Percentiles rank a stretch among this genome's conserved stretches.
Conservation (phyloP, 2,888 invertebrate species). For the Brachypalpus laphriformis region DNA sequence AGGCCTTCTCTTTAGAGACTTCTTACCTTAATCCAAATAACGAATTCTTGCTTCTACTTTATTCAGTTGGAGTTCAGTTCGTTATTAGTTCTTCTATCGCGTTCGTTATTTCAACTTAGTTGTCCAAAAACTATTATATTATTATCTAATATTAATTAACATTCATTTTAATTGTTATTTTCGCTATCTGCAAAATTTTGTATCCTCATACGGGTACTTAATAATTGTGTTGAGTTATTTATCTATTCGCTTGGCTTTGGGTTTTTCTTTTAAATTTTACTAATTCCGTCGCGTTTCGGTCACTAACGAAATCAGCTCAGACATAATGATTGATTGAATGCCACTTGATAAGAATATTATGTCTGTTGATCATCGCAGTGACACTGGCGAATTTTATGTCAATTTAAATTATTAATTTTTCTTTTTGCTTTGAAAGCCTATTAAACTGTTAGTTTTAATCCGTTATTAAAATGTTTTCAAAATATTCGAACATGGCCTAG, state of each 20-base stretch:
- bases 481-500: not conserved
- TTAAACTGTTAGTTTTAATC: not conserved
- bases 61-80: too few relatives aligned
- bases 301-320: slow-evolving; percentile 19
- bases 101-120: too few relatives aligned
- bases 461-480: too few relatives aligned
- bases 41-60: too few relatives aligned
- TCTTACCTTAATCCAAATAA: too few relatives aligned
- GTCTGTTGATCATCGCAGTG: slow-evolving; percentile 15
- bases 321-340: slow-evolving; percentile 46
- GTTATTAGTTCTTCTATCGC: too few relatives aligned
- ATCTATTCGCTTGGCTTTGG: not conserved
- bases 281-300: not conserved
- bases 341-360: slow-evolving; percentile 22
- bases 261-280: not conserved
- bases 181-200: too few relatives aligned
- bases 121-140: too few relatives aligned
- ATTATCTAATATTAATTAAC: too few relatives aligned
- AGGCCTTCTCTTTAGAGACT: too few relatives aligned
- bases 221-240: not conserved
- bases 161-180: too few relatives aligned
- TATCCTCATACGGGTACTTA: too few relatives aligned
- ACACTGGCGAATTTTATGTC: not conserved
- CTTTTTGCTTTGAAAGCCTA: not conserved
- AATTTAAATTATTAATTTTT: not conserved